Evolutionary conservation across 2,888 invertebrate genomes (phyloP).

Genomic region (Himalopsyche japonica): DNA sequence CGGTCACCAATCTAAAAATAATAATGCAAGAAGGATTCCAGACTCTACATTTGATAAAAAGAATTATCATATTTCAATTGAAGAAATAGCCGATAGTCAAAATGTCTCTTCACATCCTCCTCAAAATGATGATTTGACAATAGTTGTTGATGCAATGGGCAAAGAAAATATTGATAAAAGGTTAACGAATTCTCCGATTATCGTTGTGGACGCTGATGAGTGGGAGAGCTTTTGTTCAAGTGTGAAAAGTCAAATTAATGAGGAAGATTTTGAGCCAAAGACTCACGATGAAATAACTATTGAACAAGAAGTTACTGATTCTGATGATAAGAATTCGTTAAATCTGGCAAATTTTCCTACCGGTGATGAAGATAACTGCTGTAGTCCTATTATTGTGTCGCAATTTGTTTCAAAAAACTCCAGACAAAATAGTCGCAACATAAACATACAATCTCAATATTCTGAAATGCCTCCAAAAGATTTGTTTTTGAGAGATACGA

Average conservation of each 20-base stretch:
- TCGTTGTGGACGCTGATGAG: not conserved
- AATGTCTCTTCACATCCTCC: no score
- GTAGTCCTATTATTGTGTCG: not conserved
- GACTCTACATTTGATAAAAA: not conserved
- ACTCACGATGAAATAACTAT: not conserved
- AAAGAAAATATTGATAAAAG: not conserved
- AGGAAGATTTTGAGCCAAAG: not conserved
- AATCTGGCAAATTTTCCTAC: not conserved
- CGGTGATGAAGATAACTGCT: not conserved
- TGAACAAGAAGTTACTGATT: not conserved
- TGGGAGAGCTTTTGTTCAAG: not conserved
- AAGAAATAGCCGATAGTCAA: no score
- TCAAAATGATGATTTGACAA: not conserved
- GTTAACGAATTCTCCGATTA: not conserved
- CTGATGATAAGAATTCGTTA: not conserved
- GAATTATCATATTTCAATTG: not conserved
- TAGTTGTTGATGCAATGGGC: not conserved
- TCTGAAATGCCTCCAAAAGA: not conserved
- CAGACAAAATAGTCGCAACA: not conserved
- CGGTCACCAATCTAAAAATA: no score
- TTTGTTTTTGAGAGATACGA: not conserved
- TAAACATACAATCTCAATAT: not conserved
- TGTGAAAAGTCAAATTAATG: not conserved
- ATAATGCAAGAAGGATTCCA: no score
- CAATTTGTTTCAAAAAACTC: not conserved